Evolutionary conservation across 2,888 invertebrate genomes (phyloP), one percentile per base, ranked within the genome.

Genomic region (Alloplasta piceator): DNA sequence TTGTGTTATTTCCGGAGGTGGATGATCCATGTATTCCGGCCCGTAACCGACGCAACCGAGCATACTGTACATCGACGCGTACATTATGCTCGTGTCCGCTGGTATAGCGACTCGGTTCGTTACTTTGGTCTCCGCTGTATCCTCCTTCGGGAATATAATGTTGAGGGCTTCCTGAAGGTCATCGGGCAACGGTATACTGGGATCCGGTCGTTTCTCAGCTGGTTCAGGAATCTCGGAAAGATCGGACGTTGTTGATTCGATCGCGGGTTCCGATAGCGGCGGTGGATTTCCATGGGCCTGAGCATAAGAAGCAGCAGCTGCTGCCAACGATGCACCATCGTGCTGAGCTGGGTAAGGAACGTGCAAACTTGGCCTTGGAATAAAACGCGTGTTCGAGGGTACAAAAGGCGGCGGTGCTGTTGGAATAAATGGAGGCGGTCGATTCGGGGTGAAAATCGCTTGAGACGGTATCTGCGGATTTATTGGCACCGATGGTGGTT

Each of bases 131-230:
- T 80, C 58, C 60, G 72, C 68, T 72, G 88, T 88, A 46, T 92
- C 92, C 26, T 93, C 93, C 41, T 94, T 93, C 0, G 95, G 95
- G 91, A 95, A 95, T 72, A 95, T 94, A 46, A 95, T 95, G 89
- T 95, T 94, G 4, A 95, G 92, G 0, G 95, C 95, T 72, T 95
- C 95, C 82, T 95, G 95, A 86, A 95, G 93, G 91, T 95, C 95
- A 83, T 94, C 94, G 1, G 95, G 95, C 0, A 95, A 90, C 36
- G 93, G 93, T 55, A 93, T 93, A 52, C 93, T 93, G 0, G 92
- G 90, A 6, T 93, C 92, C 5, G 92, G 86, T 26, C 93, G 92
- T 72, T 91, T 92, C 7, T 92, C 93, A 36, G 91, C 90, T 0
- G 90, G 92, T 67, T 93, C 93, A 1, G 93, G 92, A 60, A 89